Evolutionary conservation across 2,113 vertebrate species (phyloP).

Genomic region (Mormoops blainvillei): DNA sequence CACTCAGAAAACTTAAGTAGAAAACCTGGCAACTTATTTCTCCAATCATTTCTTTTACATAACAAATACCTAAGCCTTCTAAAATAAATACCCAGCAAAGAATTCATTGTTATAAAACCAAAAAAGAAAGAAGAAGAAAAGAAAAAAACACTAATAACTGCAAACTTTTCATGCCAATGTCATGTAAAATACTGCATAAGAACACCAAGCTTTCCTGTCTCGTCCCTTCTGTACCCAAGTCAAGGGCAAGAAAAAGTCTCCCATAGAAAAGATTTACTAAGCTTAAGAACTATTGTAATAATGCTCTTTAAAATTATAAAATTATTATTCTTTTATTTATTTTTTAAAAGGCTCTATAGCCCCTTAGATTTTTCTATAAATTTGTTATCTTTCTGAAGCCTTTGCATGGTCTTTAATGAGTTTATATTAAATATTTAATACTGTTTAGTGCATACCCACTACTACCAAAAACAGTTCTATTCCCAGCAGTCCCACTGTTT

Average conservation of each 20-base stretch:
- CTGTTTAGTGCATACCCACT: slow-evolving; percentile 86
- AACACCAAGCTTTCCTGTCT: slow-evolving; percentile 10
- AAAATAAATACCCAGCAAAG: slow-evolving; percentile 56
- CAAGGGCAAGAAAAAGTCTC: slow-evolving; percentile 61
- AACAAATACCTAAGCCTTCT: slow-evolving; percentile 71
- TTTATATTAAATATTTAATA: slow-evolving; percentile 89
- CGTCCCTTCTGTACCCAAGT: not conserved
- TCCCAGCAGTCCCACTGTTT: slow-evolving; percentile 88
- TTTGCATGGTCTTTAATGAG: slow-evolving; percentile 83
- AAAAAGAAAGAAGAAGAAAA: no score
- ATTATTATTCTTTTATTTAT: slow-evolving; percentile 56
- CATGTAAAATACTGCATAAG: slow-evolving; percentile 31
- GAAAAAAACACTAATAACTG: slow-evolving; percentile 43
- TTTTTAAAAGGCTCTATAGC: slow-evolving; percentile 67
- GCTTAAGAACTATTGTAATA: slow-evolving; percentile 63
- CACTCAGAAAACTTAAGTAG: slow-evolving; percentile 84
- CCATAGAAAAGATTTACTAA: slow-evolving; percentile 67
- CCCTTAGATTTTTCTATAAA: slow-evolving; percentile 78
- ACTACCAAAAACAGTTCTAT: slow-evolving; percentile 88
- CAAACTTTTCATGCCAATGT: slow-evolving; percentile 38
- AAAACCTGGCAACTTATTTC: slow-evolving; percentile 81
- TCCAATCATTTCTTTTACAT: slow-evolving; percentile 75
- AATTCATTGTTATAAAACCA: slow-evolving; percentile 51
- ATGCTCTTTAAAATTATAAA: slow-evolving; percentile 69
- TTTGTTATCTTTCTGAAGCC: slow-evolving; percentile 76